Evolutionary conservation across 35 echinoderm and acorn worm species (phyloP).

Genomic region (Nesometra sesokonis): DNA sequence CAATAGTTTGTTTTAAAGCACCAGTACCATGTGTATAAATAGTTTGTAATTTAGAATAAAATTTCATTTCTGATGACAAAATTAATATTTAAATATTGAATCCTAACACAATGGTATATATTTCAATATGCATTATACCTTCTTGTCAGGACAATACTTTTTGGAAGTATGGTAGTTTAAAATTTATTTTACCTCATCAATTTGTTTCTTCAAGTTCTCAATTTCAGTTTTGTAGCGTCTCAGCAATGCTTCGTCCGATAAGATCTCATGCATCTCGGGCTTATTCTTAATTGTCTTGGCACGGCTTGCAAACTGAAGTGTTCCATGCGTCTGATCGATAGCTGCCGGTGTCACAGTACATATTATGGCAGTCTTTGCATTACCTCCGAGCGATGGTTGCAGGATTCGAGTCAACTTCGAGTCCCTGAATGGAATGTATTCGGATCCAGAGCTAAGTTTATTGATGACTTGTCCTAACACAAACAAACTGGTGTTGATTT

Average conservation of each 20-base stretch:
- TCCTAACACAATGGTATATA: no score
- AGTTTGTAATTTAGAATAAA: no score
- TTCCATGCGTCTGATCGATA: constrained; percentile 74
- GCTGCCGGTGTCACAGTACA: constrained; percentile 73
- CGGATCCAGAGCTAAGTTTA: constrained; percentile 33
- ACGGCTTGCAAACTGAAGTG: constrained; percentile 80
- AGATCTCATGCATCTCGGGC: constrained; percentile 68
- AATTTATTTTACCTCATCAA: constrained; percentile 36
- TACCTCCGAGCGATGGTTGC: constrained; percentile 72
- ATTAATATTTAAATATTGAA: no score
- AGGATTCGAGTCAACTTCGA: constrained; percentile 85
- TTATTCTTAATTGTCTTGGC: constrained; percentile 90
- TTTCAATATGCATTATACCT: no score
- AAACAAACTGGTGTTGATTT: constrained; percentile 73
- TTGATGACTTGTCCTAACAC: constrained; percentile 71
- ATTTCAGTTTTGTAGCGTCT: constrained; percentile 71
- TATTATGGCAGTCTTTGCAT: constrained; percentile 86
- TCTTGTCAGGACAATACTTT: no score
- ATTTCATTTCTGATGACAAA: no score
- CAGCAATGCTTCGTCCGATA: constrained; percentile 79
- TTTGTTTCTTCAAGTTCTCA: constrained; percentile 28
- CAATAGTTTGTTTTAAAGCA: no score
- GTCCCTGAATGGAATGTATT: constrained; percentile 71
- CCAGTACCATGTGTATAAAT: no score
- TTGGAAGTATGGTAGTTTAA: no score